Evolutionary conservation across 2,888 invertebrate species (phyloP), one percentile per base, ranked within the genome.

Genomic region (Diarsia rubi): DNA sequence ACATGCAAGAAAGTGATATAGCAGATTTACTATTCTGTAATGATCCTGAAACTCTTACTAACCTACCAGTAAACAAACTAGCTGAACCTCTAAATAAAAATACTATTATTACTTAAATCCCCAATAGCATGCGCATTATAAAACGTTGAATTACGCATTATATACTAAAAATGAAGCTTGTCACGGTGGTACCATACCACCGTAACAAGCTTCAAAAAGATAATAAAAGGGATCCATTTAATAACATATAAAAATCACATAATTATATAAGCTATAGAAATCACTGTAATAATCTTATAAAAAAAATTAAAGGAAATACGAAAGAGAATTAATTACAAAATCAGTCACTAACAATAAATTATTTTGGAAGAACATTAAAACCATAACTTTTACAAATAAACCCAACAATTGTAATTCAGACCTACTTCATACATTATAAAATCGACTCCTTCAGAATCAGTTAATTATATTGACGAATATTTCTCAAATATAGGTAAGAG

Each of bases 321-420:
- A 52, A 37, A 49, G 49, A 19, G 67, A 54, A 24, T 24, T 67
- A 54, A 24, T 67, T 6, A 24, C 24, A 8, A 68, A 54, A 19
- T 27, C 67, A 21, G 31, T 54, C 24, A 19, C n/a, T 11, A 67
- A 54, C 12, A 54, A 67, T 37, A 54, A 54, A 42, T 9, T 42
- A 11, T 19, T 52, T 52, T 67, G 66, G 66, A 42, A 67, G 0
- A 67, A 67, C 54, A 67, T 67, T 14, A 67, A 67, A 67, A 52
- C 31, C n/a, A 37, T 67, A 52, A 66, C 66, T 37, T 24, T 8
- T 11, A 9, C 37, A n/a, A n/a, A n/a, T n/a, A n/a, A n/a, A 42
- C 2, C 24, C 8, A 68, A 68, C n/a, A 42, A 54, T 37, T 24
- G 11, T 19, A 54, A 44, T 24, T 14, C 42, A 42, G 42, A 68